phyloP scores from a whole-genome alignment of 2,888 invertebrate genomes.

The Cynaeus angustus region DNA sequence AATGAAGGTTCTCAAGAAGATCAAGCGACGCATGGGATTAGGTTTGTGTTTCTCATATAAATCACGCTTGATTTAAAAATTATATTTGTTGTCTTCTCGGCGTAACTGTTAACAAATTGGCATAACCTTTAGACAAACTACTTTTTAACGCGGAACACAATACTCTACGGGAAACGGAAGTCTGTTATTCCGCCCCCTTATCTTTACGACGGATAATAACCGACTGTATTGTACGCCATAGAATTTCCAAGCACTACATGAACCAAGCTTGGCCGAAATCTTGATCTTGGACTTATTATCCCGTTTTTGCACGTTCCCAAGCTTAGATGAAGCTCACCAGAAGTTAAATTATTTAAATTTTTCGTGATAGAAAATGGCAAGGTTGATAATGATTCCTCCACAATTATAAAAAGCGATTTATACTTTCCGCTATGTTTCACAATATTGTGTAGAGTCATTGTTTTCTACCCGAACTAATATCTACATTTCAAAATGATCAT shows the following conservation, averaged over 20 bases:
- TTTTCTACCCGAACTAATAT: no score
- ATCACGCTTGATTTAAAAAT: background rate
- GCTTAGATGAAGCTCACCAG: no score
- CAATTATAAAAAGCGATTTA: no score
- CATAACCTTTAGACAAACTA: background rate
- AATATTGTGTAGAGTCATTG: no score
- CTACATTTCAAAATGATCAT: no score
- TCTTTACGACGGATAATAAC: slow-evolving; percentile 46
- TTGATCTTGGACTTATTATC: background rate
- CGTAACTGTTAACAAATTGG: slow-evolving; percentile 14
- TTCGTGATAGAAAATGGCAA: no score
- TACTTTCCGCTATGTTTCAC: no score
- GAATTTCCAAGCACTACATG: slow-evolving; percentile 20
- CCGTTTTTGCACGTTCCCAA: no score
- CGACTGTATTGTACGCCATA: slow-evolving; percentile 16
- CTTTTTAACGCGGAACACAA: slow-evolving; percentile 41
- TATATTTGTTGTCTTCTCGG: slow-evolving; percentile 13
- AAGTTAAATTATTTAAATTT: background rate
- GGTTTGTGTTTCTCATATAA: slow-evolving; percentile 77
- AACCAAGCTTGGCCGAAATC: background rate
- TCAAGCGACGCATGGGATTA: slow-evolving; percentile 90
- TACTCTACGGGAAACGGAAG: slow-evolving; percentile 50
- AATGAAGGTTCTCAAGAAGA: slow-evolving; percentile 93
- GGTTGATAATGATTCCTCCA: no score
- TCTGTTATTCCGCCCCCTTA: slow-evolving; percentile 43